Base-by-base conservation (phyloP, 2,797 vertebrate genomes). In the Sebastolobus alascanus region DNA sequence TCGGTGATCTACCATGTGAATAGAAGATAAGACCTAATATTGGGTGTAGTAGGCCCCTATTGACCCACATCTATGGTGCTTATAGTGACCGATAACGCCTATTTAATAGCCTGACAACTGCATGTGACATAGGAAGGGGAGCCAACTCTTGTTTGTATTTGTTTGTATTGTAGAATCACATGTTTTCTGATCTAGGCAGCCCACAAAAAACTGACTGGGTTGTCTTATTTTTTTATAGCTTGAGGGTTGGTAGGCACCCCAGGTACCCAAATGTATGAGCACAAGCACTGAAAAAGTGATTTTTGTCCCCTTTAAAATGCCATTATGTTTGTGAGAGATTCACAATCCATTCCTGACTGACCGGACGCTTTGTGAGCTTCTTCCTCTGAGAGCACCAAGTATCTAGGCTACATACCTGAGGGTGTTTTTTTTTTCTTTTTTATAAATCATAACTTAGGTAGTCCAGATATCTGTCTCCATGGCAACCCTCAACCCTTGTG, bases 401-500 rank as follows among this genome's bases (percentile, higher is more conserved):
- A 80, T 89, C 79, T 70, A 75, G 76, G 67, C 85, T 87, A 77
- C 63, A 83, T 75, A 90, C 85, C 77, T 83, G 77, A 79, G 81
- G 68, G 56, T 83, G 78, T 81, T 90, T 80, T 52, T 52, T 52
- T 50, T 60, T 60, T 35, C 3, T n/a, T 60, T 33, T 59, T 86
- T 80, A 85, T 90, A 90, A 92, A 91, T 86, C 82, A 90, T 75
- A 80, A 87, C 74, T 88, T 84, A 75, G 75, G 56, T 79, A 83
- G 86, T 90, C 77, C 76, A 91, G 87, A 91, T 88, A 79, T 76
- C 85, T 80, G 85, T 94, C 85, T 90, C 94, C 91, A 95, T 94
- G 87, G 91, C 86, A 94, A 95, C 93, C 68, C 82, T 90, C 80
- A 87, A 86, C 70, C 90, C 78, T 54, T 75, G 68, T 78, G 84